Conservation (phyloP, 1,140 invertebrate genomes). For the Neodiprion fabricii region DNA sequence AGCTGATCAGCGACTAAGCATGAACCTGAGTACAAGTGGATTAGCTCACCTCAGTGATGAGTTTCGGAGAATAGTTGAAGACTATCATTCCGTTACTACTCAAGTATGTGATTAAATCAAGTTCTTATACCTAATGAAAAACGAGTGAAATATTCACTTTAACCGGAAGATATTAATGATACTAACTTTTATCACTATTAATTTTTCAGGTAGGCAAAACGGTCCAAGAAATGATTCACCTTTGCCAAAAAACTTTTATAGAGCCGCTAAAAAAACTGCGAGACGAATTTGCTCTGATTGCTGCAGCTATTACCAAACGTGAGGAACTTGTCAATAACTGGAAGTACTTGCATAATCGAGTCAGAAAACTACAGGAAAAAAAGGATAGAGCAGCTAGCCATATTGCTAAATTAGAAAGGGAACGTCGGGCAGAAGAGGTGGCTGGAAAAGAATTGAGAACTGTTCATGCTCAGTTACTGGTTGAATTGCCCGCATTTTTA, state of each 20-base stretch:
- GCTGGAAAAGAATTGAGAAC: conserved; percentile 50
- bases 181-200: conserved; percentile 5
- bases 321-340: conserved; percentile 54
- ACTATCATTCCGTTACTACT: conserved; percentile 56
- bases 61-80: conserved; percentile 53
- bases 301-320: conserved; percentile 45
- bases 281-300: conserved; percentile 50
- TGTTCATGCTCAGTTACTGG: conserved; percentile 47
- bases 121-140: too few species aligned
- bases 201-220: conserved; percentile 47
- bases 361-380: conserved; percentile 56
- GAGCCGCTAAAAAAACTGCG: conserved; percentile 58
- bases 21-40: conserved; percentile 49
- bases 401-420: conserved; percentile 54
- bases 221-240: conserved; percentile 43
- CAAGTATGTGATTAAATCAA: conserved; percentile 39
- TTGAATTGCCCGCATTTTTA: conserved; percentile 49
- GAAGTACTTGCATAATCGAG: conserved; percentile 42
- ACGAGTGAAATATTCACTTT: too few species aligned
- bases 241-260: conserved; percentile 51
- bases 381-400: conserved; percentile 54
- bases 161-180: too few species aligned
- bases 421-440: conserved; percentile 44
- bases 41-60: conserved; percentile 51
- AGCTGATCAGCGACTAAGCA: conserved; percentile 51